These are phyloP conservation scores for Acipenser oxyrinchus DNA, from an alignment of 2,797 vertebrate species.

Conservation along the genomic window DNA sequence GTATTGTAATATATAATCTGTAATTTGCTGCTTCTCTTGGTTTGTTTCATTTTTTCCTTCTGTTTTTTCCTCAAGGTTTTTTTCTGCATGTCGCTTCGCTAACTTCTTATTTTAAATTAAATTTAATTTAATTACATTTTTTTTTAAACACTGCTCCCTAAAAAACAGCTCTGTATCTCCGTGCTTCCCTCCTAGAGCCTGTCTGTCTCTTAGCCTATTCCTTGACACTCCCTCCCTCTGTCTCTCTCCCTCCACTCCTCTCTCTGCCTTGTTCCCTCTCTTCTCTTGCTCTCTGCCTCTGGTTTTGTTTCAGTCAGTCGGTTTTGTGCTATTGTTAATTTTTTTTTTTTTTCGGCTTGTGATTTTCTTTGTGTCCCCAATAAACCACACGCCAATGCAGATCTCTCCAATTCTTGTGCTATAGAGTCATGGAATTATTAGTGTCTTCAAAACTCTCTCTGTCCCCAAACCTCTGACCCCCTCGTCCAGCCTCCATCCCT, in stretches of 20 bases:
- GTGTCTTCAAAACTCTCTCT: too few relatives aligned
- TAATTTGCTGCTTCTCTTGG: conserved; percentile 62
- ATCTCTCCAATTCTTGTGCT: background rate
- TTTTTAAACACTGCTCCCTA: too few relatives aligned
- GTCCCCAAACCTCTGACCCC: too few relatives aligned
- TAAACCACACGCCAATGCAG: conserved; percentile 32
- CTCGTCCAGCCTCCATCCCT: too few relatives aligned
- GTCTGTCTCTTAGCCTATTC: too few relatives aligned
- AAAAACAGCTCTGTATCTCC: background rate
- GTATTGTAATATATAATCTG: conserved; percentile 76
- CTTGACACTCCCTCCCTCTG: too few relatives aligned
- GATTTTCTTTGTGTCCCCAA: conserved; percentile 19
- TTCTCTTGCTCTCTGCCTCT: background rate
- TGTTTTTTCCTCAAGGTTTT: conserved; percentile 1
- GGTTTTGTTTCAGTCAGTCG: conserved; percentile 8
- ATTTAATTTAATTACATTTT: too few relatives aligned
- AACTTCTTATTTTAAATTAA: background rate
- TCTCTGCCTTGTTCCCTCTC: background rate
- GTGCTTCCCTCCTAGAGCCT: too few relatives aligned
- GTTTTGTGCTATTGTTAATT: conserved; percentile 16
- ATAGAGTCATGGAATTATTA: too few relatives aligned
- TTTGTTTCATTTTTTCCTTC: conserved; percentile 46
- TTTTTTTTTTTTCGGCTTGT: conserved; percentile 8
- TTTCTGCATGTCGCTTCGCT: background rate
- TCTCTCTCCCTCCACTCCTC: background rate